phyloP scores from a whole-genome alignment of 1,140 invertebrate species.

The Habropoda laboriosa region DNA sequence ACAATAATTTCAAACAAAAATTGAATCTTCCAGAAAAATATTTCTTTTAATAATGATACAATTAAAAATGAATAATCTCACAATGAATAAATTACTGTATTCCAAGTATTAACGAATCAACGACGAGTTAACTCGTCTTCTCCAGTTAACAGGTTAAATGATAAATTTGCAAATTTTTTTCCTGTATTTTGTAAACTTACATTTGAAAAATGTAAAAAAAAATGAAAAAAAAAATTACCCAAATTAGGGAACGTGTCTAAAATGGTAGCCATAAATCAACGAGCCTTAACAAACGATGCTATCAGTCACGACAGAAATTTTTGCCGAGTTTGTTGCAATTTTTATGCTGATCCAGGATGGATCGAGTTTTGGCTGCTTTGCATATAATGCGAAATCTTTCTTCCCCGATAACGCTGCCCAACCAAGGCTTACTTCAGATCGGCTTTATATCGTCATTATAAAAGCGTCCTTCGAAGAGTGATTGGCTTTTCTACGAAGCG shows the following conservation, averaged over 20 bases:
- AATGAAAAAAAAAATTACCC: neutral
- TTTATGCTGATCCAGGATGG: conserved; percentile 51
- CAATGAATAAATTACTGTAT: no score
- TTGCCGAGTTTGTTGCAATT: conserved; percentile 41
- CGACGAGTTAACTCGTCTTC: no score
- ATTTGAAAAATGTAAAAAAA: neutral
- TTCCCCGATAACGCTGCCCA: neutral
- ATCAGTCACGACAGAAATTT: conserved; percentile 3
- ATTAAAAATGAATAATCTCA: no score
- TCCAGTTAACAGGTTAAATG: no score
- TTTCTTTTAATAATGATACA: no score
- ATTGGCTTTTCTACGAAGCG: conserved; percentile 39
- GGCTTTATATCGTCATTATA: conserved; percentile 30
- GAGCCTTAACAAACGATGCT: neutral
- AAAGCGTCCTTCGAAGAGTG: conserved; percentile 31
- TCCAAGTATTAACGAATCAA: no score
- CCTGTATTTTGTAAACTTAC: neutral
- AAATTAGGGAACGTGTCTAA: neutral
- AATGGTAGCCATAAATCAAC: neutral
- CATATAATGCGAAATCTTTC: conserved; percentile 39
- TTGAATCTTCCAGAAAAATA: no score
- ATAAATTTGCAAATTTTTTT: no score
- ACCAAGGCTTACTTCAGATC: conserved; percentile 28
- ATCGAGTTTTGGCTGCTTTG: conserved; percentile 48
- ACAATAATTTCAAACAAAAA: no score